phyloP scores from a whole-genome alignment of 2,797 vertebrate genomes.

The Austrolebias charrua region DNA sequence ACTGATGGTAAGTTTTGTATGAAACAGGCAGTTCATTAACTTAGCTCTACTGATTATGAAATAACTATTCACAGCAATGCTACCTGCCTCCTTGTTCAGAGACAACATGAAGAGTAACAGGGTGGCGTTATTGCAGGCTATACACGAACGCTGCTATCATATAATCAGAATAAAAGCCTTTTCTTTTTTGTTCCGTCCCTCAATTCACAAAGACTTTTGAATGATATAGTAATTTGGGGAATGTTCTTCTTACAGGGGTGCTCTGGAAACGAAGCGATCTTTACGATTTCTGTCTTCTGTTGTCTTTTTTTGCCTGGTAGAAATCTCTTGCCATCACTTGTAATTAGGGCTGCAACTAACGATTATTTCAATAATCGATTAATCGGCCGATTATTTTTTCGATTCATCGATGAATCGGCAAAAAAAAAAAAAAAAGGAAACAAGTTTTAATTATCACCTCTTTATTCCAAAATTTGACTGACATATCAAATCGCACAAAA shows the following conservation, averaged over 20 bases:
- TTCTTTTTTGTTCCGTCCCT: neutral
- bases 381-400: no score
- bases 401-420: no score
- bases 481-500: no score
- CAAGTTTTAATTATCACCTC: no score
- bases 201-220: conserved; percentile 3
- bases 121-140: neutral
- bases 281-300: conserved; percentile 5
- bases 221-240: neutral
- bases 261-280: neutral
- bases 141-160: conserved; percentile 18
- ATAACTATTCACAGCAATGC: conserved; percentile 18
- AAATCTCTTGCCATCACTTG: neutral
- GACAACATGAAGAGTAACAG: conserved; percentile 16
- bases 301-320: neutral
- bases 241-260: neutral
- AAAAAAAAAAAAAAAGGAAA: no score
- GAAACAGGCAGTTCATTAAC: conserved; percentile 30
- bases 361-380: no score
- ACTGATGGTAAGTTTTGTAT: conserved; percentile 28
- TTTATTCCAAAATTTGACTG: no score
- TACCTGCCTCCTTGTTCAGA: conserved; percentile 7
- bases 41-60: conserved; percentile 24
- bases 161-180: conserved; percentile 3
- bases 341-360: no score